Percentiles rank a stretch among this genome's conserved stretches.
Evolutionary conservation across 1,140 invertebrate genomes (phyloP).

Genomic region (Ephestia elutella): DNA sequence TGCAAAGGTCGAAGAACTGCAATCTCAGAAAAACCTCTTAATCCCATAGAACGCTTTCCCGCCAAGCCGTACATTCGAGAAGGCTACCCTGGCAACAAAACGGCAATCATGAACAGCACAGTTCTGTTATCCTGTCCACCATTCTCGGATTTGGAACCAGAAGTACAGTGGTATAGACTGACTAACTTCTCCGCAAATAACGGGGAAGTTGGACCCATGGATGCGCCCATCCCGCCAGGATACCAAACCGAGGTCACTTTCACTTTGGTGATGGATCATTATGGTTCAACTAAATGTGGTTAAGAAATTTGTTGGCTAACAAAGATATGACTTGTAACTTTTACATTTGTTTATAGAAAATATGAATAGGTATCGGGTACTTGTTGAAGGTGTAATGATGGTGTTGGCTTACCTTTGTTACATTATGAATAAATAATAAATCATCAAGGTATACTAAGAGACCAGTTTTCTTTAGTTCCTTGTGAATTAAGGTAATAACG

Average conservation of each 20-base stretch:
- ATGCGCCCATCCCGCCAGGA: constrained; percentile 74
- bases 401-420: too few species aligned
- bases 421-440: too few species aligned
- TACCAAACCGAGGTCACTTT: constrained; percentile 68
- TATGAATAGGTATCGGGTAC: too few species aligned
- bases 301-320: background rate
- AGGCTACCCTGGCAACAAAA: constrained; percentile 86
- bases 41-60: constrained; percentile 80
- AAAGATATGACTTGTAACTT: too few species aligned
- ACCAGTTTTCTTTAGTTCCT: background rate
- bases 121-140: constrained; percentile 83
- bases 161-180: constrained; percentile 82
- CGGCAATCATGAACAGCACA: constrained; percentile 81
- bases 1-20: background rate
- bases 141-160: constrained; percentile 83
- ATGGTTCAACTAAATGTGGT: background rate
- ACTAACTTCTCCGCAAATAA: constrained; percentile 50
- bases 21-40: background rate
- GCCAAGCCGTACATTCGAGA: constrained; percentile 86
- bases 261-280: constrained; percentile 13
- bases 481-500: background rate
- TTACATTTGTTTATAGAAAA: too few species aligned
- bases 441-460: too few species aligned
- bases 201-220: constrained; percentile 67
- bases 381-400: too few species aligned